A percentile compares a stretch with the other conserved stretches of the same genome.
These are phyloP conservation scores for Ischnura elegans DNA, from an alignment of 2,888 invertebrate species.

Conservation along the genomic window DNA sequence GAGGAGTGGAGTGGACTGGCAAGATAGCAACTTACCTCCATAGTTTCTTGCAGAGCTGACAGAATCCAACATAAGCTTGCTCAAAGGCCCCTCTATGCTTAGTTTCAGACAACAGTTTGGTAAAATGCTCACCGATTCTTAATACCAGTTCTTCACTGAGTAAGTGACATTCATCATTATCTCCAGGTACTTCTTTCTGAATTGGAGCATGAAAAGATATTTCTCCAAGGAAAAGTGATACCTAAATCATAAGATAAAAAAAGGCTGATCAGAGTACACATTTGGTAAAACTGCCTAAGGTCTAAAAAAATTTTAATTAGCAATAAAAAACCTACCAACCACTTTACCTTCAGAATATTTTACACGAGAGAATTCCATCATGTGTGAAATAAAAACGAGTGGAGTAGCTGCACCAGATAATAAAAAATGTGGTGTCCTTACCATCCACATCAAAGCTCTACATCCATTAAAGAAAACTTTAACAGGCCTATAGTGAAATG, in stretches of 20 bases:
- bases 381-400: too few relatives aligned
- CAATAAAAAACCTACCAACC: too few relatives aligned
- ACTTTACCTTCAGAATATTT: too few relatives aligned
- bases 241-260: constrained; percentile 70
- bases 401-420: too few relatives aligned
- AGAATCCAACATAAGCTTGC: constrained; percentile 94
- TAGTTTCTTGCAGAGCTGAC: constrained; percentile 85
- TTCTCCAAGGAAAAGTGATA: constrained; percentile 84
- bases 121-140: constrained; percentile 84
- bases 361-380: too few relatives aligned
- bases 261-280: too few relatives aligned
- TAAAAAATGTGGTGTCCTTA: too few relatives aligned
- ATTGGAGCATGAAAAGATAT: constrained; percentile 81
- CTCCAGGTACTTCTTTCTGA: constrained; percentile 71
- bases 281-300: too few relatives aligned
- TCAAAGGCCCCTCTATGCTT: constrained; percentile 99
- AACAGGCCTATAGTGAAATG: too few relatives aligned
- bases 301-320: too few relatives aligned
- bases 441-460: too few relatives aligned
- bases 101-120: constrained; percentile 84
- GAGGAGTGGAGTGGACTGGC: not conserved
- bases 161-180: constrained; percentile 70
- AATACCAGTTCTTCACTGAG: constrained; percentile 77
- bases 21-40: constrained; percentile 80
- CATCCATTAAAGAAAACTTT: too few relatives aligned